Base-by-base conservation (phyloP, 2,888 invertebrate species). In the Cepaea hortensis region DNA sequence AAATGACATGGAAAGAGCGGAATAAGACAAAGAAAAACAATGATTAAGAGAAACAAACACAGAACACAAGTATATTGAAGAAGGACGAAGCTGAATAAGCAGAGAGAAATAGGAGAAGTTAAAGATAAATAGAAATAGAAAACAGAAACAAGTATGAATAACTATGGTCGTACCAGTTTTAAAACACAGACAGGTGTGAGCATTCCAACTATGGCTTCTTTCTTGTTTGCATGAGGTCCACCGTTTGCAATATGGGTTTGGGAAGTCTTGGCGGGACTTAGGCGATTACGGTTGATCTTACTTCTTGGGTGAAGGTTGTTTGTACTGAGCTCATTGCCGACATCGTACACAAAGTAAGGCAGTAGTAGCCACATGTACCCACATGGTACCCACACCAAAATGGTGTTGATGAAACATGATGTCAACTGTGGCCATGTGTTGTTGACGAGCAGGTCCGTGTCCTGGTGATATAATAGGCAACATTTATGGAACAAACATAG, bases 341-440 rank as follows among this genome's bases (percentile, higher is more conserved):
- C 89, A 85, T 90, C 90, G 62, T 88, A 87, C n/a, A 92, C 76
- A 88, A 94, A 94, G 87, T 98, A 95, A 62, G 96, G 95, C 11
- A 97, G 95, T 91, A 97, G 96, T 1, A 96, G 90, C 97, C 97
- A 98, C 35, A 98, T 95, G 94, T 97, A 97, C 83, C 96, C 95
- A 94, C 98, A 97, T 0, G 99, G 98, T 70, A 96, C 95, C 98
- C 98, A 99, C 84, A 98, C 96, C 62, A 99, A 95, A 1, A 97
- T 96, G 0, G 98, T 98, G 94, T 97, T 97, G 95, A 98, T 97
- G 95, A 99, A 98, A 95, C 99, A 99, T 93, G 96, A 96, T 89
- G 98, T 97, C 90, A 99, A 96, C 93, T 97, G 97, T 72, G 98
- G 93, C 90, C 92, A 93, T 13, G 87, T 81, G 85, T 88, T 90